These are phyloP conservation scores for Notothenia coriiceps DNA, from an alignment of 2,113 vertebrate species.

Conservation along the genomic window DNA sequence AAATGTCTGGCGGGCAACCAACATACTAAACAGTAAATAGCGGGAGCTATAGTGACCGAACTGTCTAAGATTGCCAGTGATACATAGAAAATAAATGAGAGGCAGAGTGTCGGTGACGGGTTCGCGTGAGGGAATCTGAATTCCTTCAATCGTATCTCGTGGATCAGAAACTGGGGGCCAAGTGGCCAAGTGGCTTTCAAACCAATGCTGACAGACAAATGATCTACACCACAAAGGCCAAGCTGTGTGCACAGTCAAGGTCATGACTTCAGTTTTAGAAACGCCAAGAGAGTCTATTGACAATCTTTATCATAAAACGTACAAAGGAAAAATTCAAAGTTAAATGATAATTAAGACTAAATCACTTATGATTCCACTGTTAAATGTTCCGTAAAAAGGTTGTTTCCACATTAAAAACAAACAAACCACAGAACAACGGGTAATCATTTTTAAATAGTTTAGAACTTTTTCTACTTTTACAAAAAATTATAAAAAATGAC, in stretches of 20 bases:
- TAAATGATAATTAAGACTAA: not conserved
- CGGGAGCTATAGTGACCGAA: not conserved
- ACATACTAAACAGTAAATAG: constrained; percentile 44
- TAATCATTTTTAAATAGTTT: no score
- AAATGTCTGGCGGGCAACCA: constrained; percentile 44
- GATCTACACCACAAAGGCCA: constrained; percentile 3
- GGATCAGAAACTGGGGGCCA: not conserved
- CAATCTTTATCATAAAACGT: no score
- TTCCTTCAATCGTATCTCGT: not conserved
- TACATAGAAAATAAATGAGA: constrained; percentile 23
- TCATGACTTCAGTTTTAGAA: not conserved
- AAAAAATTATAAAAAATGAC: no score
- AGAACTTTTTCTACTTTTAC: no score
- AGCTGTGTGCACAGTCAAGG: constrained; percentile 11
- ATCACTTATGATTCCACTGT: not conserved
- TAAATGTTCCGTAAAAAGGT: no score
- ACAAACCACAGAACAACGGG: no score
- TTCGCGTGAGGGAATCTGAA: not conserved
- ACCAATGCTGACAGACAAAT: constrained; percentile 13
- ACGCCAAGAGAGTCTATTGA: not conserved
- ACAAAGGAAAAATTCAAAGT: no score
- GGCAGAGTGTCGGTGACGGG: not conserved
- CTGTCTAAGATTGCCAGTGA: not conserved
- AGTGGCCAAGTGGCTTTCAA: not conserved
- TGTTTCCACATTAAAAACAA: no score